These are phyloP conservation scores for Pipistrellus kuhlii DNA, from an alignment of 2,797 vertebrate genomes.

Conservation along the genomic window DNA sequence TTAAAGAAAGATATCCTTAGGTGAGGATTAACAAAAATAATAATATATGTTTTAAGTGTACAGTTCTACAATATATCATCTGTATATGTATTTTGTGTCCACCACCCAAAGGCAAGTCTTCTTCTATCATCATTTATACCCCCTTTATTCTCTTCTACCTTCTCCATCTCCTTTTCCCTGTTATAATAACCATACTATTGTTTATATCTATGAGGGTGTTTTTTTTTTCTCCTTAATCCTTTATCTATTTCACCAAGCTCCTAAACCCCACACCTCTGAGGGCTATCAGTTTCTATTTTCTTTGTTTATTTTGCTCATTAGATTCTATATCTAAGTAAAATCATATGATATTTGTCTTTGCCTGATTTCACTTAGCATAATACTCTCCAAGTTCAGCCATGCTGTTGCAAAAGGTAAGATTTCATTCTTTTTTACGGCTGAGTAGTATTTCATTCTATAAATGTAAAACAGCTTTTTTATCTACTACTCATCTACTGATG, in stretches of 20 bases:
- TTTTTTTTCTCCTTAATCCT: not conserved
- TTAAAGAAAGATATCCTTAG: not conserved
- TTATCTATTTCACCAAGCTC: not conserved
- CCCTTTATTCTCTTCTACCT: not conserved
- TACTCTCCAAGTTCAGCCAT: not conserved
- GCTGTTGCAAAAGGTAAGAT: not conserved
- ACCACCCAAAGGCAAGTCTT: not conserved
- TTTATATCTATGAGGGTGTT: not conserved
- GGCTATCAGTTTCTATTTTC: not conserved
- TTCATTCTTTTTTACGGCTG: not conserved
- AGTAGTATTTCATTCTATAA: not conserved
- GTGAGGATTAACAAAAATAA: not conserved
- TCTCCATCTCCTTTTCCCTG: not conserved
- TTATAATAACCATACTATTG: not conserved
- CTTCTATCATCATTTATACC: not conserved
- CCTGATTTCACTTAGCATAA: not conserved
- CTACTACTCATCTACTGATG: not conserved
- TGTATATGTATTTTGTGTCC: not conserved
- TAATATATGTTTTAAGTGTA: not conserved
- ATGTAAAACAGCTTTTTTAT: not conserved
- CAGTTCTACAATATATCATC: not conserved
- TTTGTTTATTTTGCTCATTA: not conserved
- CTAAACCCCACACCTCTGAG: not conserved
- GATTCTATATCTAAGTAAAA: not conserved
- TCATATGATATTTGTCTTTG: not conserved